A percentile compares a stretch with the other conserved stretches of the same genome.
phyloP scores from a whole-genome alignment of 2,797 vertebrate species.

The Dromococcyx pavoninus region DNA sequence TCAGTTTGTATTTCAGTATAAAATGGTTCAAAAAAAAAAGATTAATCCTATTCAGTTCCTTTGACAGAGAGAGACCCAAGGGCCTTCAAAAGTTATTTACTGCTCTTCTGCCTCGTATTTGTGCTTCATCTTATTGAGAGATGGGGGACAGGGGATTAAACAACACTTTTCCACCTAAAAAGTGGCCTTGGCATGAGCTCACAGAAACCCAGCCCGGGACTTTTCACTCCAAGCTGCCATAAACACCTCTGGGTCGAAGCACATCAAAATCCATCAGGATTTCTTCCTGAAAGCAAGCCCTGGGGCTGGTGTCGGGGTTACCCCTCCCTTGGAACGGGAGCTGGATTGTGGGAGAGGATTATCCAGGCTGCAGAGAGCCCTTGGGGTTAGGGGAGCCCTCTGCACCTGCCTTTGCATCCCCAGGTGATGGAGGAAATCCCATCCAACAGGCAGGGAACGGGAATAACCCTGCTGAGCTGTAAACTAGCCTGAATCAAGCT shows the following conservation, averaged over 20 bases:
- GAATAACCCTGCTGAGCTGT: no score
- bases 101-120: accelerated
- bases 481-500: no score
- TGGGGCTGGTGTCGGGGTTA: not conserved
- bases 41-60: not conserved
- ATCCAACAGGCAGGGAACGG: accelerated
- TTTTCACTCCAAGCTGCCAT: not conserved
- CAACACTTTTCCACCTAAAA: not conserved
- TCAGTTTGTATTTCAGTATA: not conserved
- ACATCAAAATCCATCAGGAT: not conserved
- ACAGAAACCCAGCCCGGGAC: not conserved
- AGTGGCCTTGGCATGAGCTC: not conserved
- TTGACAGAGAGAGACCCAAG: not conserved
- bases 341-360: not conserved
- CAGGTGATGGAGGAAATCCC: not conserved
- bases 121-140: not conserved
- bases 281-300: not conserved
- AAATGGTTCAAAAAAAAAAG: not conserved
- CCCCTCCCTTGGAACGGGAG: not conserved
- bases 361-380: not conserved
- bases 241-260: not conserved
- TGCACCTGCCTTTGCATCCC: not conserved
- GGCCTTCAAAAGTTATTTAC: not conserved
- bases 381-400: accelerated
- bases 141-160: not conserved